Evolutionary conservation across 2,113 vertebrate species (phyloP).

Genomic region (Paradoxurus hermaphroditus): DNA sequence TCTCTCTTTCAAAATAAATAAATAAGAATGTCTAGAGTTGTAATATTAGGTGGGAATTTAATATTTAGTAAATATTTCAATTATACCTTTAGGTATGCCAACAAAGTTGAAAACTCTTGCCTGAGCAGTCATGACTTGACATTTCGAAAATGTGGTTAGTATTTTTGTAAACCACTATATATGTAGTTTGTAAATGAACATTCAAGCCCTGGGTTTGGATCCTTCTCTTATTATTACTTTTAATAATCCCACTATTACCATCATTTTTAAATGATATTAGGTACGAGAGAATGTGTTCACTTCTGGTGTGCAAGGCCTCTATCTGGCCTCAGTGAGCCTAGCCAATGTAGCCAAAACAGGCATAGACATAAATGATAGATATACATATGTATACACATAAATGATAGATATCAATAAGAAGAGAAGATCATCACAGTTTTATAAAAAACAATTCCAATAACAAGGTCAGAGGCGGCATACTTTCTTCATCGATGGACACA

Average conservation of each 20-base stretch:
- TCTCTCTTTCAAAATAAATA: neutral
- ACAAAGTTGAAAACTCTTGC: neutral
- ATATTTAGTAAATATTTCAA: neutral
- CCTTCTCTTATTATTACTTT: neutral
- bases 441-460: neutral
- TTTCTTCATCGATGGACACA: neutral
- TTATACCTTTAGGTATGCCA: neutral
- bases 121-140: neutral
- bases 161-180: neutral
- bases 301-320: neutral
- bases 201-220: neutral
- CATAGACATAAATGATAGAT: neutral
- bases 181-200: neutral
- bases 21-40: neutral
- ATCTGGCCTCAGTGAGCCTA: neutral
- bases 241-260: neutral
- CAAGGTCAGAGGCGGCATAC: neutral
- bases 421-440: neutral
- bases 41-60: neutral
- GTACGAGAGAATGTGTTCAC: neutral
- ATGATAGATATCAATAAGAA: neutral
- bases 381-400: neutral
- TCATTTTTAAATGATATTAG: neutral
- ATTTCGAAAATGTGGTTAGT: constrained; percentile 6
- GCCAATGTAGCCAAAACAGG: neutral